Percentiles rank a stretch among this genome's conserved stretches.
These are phyloP conservation scores for Phrynocephalus forsythii DNA, from an alignment of 2,797 vertebrate genomes.

Conservation along the genomic window DNA sequence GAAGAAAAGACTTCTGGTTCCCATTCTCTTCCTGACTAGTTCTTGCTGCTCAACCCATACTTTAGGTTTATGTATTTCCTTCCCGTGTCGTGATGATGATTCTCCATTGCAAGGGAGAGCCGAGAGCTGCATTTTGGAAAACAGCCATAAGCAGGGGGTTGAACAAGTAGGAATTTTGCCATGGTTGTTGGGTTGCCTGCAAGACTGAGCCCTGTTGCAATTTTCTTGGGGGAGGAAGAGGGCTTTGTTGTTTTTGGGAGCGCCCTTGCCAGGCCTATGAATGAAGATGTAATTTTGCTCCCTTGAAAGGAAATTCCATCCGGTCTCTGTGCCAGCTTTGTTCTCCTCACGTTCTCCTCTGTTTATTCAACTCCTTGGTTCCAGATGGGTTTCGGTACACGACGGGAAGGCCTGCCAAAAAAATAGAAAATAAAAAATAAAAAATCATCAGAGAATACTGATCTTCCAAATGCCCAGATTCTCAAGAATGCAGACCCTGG, in stretches of 20 bases:
- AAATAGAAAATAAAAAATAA: background rate
- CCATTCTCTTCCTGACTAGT: background rate
- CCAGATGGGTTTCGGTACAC: constrained; percentile 68
- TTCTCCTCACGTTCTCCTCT: constrained; percentile 63
- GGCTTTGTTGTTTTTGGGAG: constrained; percentile 71
- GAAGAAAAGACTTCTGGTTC: background rate
- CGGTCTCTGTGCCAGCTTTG: constrained; percentile 70
- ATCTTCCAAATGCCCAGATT: constrained; percentile 66
- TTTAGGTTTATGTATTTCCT: background rate
- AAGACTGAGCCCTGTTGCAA: constrained; percentile 59
- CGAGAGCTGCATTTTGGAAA: constrained; percentile 52
- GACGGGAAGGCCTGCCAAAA: constrained; percentile 54
- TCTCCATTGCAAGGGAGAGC: constrained; percentile 44
- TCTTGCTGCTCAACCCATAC: background rate
- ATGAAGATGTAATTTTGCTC: constrained; percentile 58
- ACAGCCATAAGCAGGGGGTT: constrained; percentile 50
- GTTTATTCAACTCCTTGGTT: constrained; percentile 61
- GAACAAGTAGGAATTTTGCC: constrained; percentile 61
- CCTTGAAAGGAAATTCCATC: constrained; percentile 75
- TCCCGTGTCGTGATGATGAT: constrained; percentile 48
- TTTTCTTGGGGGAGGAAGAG: constrained; percentile 56
- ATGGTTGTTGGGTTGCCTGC: constrained; percentile 67
- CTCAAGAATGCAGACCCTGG: constrained; percentile 60
- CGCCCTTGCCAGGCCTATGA: constrained; percentile 70
- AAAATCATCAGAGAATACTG: constrained; percentile 56